Percentiles rank a stretch among this genome's conserved stretches.
These are phyloP conservation scores for Uropsilus gracilis DNA, from an alignment of 2,113 vertebrate genomes.

Conservation along the genomic window DNA sequence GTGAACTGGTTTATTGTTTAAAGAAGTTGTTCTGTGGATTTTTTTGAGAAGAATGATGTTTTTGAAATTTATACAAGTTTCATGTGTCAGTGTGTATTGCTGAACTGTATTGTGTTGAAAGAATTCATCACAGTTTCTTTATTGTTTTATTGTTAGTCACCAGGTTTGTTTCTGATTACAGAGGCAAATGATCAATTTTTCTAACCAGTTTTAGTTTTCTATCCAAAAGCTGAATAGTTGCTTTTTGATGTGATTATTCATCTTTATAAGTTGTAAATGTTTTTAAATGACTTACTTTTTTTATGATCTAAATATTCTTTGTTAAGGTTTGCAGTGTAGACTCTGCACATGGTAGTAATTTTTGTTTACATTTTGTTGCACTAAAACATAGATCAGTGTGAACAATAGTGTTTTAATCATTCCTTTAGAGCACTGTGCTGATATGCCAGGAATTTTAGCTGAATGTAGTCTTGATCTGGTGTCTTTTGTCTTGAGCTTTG, in stretches of 20 bases:
- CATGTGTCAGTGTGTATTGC: too few relatives aligned
- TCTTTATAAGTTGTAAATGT: neutral
- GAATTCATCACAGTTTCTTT: too few relatives aligned
- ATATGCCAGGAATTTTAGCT: neutral
- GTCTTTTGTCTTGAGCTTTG: conserved; percentile 1
- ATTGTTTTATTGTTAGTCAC: too few relatives aligned
- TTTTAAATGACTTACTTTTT: neutral
- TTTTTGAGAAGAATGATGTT: too few relatives aligned
- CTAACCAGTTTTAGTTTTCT: neutral
- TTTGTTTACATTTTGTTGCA: neutral
- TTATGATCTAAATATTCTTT: neutral
- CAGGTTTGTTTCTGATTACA: too few relatives aligned
- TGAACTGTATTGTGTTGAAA: too few relatives aligned
- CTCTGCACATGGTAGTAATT: neutral
- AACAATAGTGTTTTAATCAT: neutral
- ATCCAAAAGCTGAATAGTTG: neutral
- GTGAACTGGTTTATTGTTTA: too few relatives aligned
- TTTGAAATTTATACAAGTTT: too few relatives aligned
- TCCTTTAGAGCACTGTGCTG: neutral
- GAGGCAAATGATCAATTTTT: neutral
- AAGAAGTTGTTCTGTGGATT: too few relatives aligned
- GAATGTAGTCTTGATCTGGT: neutral
- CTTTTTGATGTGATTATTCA: neutral
- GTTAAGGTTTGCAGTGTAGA: neutral
- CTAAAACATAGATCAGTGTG: neutral